A percentile compares a stretch with the other conserved stretches of the same genome.
These are phyloP conservation scores for Mesembrinibis cayennensis DNA, from an alignment of 2,113 vertebrate genomes.

Conservation along the genomic window DNA sequence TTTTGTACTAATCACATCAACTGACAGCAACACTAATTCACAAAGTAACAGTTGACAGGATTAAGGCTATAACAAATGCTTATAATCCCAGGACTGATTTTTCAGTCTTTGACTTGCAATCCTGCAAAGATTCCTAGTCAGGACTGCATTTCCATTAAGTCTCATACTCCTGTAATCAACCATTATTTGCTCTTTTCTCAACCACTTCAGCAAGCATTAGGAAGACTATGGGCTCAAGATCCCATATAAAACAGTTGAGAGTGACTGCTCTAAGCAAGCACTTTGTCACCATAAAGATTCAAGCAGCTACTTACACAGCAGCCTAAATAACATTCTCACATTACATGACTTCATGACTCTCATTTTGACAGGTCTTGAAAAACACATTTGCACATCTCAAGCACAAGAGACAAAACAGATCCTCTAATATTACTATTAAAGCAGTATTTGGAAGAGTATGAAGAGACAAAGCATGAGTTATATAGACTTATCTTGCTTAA, in stretches of 20 bases:
- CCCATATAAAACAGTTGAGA: background rate
- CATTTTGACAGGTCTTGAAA: constrained; percentile 37
- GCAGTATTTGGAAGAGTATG: constrained; percentile 6
- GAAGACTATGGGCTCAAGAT: background rate
- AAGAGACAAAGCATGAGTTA: background rate
- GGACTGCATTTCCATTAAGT: background rate
- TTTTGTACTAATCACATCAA: constrained; percentile 5
- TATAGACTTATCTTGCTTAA: background rate
- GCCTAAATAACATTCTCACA: background rate
- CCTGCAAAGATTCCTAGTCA: background rate
- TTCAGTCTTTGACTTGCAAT: background rate
- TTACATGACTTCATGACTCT: background rate
- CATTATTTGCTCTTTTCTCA: background rate
- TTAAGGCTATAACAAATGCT: constrained; percentile 9
- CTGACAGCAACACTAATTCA: constrained; percentile 36
- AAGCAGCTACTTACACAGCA: background rate
- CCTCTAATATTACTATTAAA: constrained; percentile 22
- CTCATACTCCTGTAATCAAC: background rate
- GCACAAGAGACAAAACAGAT: constrained; percentile 24
- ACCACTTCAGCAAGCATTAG: background rate
- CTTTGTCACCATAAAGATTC: background rate
- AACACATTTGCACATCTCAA: constrained; percentile 7
- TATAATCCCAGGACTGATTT: background rate
- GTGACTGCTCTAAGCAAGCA: background rate
- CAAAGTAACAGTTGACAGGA: background rate